phyloP scores from a whole-genome alignment of 2,888 invertebrate species.

The Ischnura elegans region DNA sequence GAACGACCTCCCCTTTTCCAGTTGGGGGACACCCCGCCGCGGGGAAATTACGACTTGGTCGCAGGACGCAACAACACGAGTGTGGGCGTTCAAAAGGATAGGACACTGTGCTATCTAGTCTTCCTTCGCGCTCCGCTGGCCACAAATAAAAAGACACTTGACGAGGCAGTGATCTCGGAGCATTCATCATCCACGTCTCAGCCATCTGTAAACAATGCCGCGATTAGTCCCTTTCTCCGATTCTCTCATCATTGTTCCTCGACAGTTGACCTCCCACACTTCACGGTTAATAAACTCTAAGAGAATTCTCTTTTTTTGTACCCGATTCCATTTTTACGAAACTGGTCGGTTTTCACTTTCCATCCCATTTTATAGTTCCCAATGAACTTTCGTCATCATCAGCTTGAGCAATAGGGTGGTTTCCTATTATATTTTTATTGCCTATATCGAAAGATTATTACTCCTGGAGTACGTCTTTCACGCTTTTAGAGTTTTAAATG shows the following conservation, averaged over 20 bases:
- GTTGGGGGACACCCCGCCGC: background rate
- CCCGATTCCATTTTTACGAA: no score
- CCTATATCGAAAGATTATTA: no score
- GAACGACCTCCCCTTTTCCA: background rate
- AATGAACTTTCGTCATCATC: no score
- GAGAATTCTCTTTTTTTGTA: no score
- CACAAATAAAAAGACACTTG: background rate
- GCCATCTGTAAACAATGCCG: slow-evolving; percentile 4
- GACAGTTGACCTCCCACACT: background rate
- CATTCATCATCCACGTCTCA: background rate
- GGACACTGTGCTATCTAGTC: background rate
- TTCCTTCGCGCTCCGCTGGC: background rate
- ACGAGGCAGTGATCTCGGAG: background rate
- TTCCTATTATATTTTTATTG: no score
- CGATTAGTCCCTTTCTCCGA: background rate
- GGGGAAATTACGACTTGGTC: background rate
- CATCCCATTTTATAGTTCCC: no score
- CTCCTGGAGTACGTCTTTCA: no score
- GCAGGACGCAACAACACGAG: background rate
- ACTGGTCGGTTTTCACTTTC: no score
- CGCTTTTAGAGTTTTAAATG: no score
- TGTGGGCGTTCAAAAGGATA: background rate
- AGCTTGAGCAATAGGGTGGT: no score
- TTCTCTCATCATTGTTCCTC: background rate
- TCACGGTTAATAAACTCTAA: no score